Evolutionary conservation across 2,888 invertebrate species (phyloP).

Genomic region (Mesochorus sp.): DNA sequence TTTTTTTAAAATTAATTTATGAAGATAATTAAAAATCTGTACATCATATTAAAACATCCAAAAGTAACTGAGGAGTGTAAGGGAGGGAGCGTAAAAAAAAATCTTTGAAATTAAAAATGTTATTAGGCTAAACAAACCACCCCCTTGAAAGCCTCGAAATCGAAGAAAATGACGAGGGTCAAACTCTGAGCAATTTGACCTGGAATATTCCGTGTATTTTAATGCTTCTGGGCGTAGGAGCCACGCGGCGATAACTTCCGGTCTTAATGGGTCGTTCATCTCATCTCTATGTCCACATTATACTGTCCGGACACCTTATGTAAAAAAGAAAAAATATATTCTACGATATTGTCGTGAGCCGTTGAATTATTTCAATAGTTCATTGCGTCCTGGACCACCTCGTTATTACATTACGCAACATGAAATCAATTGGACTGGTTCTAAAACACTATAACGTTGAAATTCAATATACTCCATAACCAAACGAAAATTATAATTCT

Average conservation of each 20-base stretch:
- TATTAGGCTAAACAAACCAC: no score
- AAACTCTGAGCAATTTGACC: no score
- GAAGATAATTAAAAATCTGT: no score
- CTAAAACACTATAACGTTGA: slow-evolving; percentile 13
- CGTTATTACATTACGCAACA: background rate
- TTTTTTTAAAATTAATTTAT: no score
- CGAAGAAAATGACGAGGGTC: no score
- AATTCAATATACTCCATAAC: slow-evolving; percentile 40
- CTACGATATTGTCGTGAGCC: background rate
- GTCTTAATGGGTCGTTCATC: slow-evolving; percentile 46
- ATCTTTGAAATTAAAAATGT: no score
- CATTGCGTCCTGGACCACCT: background rate
- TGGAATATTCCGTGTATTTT: background rate
- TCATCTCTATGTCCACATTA: background rate
- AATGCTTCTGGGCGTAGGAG: slow-evolving; percentile 6
- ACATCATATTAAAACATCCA: no score
- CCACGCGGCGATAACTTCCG: slow-evolving; percentile 47
- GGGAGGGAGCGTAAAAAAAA: no score
- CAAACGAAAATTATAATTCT: slow-evolving; percentile 8
- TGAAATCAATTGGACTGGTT: slow-evolving; percentile 7
- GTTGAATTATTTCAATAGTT: slow-evolving; percentile 26
- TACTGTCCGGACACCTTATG: background rate
- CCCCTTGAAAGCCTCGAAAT: no score
- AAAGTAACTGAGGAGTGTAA: no score
- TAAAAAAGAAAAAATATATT: background rate